Conservation (phyloP, 2,797 vertebrate genomes). For the Lepilemur ruficaudatus region DNA sequence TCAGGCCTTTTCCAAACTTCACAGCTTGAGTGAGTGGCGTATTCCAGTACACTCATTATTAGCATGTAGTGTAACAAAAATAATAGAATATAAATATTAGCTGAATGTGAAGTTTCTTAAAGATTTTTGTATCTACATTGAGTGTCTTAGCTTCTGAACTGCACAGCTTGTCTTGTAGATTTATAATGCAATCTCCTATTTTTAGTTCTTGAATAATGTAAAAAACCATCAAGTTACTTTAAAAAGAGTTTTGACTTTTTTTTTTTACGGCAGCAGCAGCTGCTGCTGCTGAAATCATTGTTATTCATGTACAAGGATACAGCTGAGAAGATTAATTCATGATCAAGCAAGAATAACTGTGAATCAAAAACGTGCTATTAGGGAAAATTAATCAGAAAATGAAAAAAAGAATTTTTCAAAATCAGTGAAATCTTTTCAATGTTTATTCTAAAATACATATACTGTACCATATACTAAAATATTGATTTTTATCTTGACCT, state of each 20-base stretch:
- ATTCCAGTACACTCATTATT: not conserved
- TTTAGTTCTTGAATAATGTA: slow-evolving; percentile 41
- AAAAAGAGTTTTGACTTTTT: not conserved
- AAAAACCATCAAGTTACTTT: not conserved
- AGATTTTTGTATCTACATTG: not conserved
- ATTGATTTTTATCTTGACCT: not conserved
- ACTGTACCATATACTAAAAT: not conserved
- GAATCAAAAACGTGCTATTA: not conserved
- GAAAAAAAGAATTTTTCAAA: not conserved
- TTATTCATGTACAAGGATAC: not conserved
- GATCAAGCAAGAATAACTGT: not conserved
- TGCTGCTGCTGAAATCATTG: not conserved
- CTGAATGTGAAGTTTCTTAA: not conserved
- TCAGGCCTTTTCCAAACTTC: not conserved
- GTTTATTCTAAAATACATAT: not conserved
- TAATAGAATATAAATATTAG: not conserved
- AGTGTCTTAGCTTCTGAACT: not conserved
- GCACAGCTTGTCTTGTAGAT: not conserved
- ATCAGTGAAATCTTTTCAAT: not conserved
- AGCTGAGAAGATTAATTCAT: not conserved
- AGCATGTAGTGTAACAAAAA: slow-evolving; percentile 20
- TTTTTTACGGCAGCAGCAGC: not conserved
- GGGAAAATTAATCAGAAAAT: slow-evolving; percentile 4
- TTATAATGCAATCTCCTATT: not conserved
- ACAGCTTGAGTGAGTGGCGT: not conserved